Evolutionary conservation across 2,797 vertebrate genomes (phyloP).

Genomic region (Halcyon badia): DNA sequence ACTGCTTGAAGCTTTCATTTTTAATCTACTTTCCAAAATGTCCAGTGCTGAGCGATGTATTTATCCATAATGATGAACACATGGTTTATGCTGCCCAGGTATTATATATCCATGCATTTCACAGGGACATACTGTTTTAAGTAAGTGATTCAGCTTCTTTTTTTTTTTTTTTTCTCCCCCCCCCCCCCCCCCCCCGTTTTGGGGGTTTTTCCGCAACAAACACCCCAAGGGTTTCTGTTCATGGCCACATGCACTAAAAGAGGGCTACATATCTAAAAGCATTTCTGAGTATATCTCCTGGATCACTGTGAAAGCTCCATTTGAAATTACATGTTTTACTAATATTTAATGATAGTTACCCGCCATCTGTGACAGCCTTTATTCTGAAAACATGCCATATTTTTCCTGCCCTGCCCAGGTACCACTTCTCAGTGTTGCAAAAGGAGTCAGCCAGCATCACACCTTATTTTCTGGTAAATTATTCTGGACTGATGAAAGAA

Average conservation of each 20-base stretch:
- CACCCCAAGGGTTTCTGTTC: not conserved
- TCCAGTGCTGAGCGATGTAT: slow-evolving; percentile 35
- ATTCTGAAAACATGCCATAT: not conserved
- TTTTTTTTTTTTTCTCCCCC: not conserved
- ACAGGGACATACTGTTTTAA: slow-evolving; percentile 20
- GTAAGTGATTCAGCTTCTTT: not conserved
- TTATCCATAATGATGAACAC: slow-evolving; percentile 48
- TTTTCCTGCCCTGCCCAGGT: not conserved
- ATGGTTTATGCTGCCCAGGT: slow-evolving; percentile 22
- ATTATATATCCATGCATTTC: slow-evolving; percentile 29
- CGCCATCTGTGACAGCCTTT: not conserved
- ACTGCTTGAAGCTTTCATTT: not conserved
- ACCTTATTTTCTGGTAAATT: not conserved
- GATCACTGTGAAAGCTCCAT: not conserved
- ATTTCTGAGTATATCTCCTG: not conserved
- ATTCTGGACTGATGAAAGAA: not conserved
- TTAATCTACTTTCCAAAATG: slow-evolving; percentile 17
- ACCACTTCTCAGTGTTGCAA: not conserved
- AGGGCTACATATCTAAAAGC: not conserved
- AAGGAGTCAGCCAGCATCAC: not conserved
- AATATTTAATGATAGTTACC: not conserved
- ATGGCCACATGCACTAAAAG: not conserved
- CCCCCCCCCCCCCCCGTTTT: not conserved
- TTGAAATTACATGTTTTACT: not conserved
- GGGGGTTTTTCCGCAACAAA: not conserved